Evolutionary conservation across 2,888 invertebrate species (phyloP), one percentile per base, ranked within the genome.

Genomic region (Malachius bipustulatus): DNA sequence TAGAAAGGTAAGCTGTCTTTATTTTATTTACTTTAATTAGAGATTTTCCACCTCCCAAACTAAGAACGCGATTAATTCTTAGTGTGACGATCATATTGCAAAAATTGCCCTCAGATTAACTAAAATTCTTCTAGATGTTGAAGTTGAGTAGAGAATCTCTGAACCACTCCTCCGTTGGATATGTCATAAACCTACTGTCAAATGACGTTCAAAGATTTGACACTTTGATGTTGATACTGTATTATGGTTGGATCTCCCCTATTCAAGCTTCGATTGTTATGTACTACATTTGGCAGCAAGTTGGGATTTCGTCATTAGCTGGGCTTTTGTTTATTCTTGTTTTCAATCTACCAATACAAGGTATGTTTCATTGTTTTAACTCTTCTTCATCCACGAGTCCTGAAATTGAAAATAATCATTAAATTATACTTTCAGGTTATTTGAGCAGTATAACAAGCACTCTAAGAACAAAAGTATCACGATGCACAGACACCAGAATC

Each of bases 181-280:
- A 66, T 47, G 64, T 66, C 35, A 72, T 79, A 6, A 79, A 79
- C 56, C 60, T 79, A 8, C 57, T 82, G 48, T 76, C 79, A 8
- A 81, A 79, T 47, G 81, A 82, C 53, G 78, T 79, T n/a, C 73
- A 71, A 46, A 64, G 78, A 47, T 77, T 80, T 52, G 81, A 81
- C 52, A 62, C 75, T 47, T 70, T 72, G n/a, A 64, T 72, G 26
- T 63, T 77, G 40, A 77, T 77, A 48, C 49, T 77, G 1, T 79
- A 79, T 53, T 80, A 75, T 52, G 55, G 80, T 6, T 76, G 78
- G 75, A 65, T 79, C 14, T 76, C 75, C 2, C 79, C 79, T 0
- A 46, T 77, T 2, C 72, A 78, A 52, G 69, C 11, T 11, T 11
- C 11, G 11, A 28, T 28, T n/a, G 8, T 8, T 28, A 6, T 8